Evolutionary conservation across 2,888 invertebrate species (phyloP), one percentile per base, ranked within the genome.

Genomic region (Chouioia cunea): DNA sequence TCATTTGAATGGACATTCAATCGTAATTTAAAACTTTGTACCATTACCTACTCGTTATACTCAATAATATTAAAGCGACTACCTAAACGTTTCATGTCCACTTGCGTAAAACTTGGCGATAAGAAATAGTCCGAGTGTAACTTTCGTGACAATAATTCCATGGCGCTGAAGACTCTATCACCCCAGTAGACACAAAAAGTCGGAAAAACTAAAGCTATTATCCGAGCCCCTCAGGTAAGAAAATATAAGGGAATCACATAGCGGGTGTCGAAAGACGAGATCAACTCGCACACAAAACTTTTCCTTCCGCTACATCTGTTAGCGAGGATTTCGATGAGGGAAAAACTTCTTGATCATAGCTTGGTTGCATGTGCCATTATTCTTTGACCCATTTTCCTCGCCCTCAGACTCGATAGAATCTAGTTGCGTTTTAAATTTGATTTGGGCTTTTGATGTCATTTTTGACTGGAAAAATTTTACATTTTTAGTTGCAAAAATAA

Each of bases 271-370:
- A 36, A 36, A 36, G 36, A 36, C 36, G 10, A 36, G 36, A 36
- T 36, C 12, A 36, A 36, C 56, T 16, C 56, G 10, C 53, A 23
- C 23, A 48, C 16, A 22, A 50, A 65, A 65, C 48, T 65, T 65
- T 64, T 58, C 18, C 50, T 65, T 58, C 43, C 50, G 15, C 65
- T 48, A 65, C 57, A 57, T 57, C 65, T 20, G 57, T 65, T 57
- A 65, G 36, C 48, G 22, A 36, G 36, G 36, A 36, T 36, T 36
- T 36, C 36, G 36, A 36, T 10, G 18, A 54, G 18, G 8, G 15
- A 20, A 23, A 50, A 36, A 47, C 52, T 59, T 59, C 58, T 66
- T 66, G 66, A 66, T 59, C 59, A 66, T 58, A 44, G 52, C 44
- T 52, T 62, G 15, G 62, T 6, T 16, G 16, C 44, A 18, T 44